Evolutionary conservation across 2,113 vertebrate genomes (phyloP).

Genomic region (Anarhynchus alexandrinus): DNA sequence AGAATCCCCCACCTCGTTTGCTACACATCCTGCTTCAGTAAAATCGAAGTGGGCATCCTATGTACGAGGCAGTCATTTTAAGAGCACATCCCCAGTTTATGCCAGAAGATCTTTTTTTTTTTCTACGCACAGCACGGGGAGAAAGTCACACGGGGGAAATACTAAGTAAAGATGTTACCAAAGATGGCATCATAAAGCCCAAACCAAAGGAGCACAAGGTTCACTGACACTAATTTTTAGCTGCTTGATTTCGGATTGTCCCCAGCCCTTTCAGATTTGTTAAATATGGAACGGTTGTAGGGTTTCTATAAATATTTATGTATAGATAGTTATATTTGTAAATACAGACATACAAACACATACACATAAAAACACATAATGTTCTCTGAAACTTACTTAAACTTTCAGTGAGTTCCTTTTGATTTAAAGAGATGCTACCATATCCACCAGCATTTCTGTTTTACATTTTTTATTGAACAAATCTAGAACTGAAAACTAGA

Average conservation of each 20-base stretch:
- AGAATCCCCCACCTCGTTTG: rapidly evolving
- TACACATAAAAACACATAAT: background rate
- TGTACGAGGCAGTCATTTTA: background rate
- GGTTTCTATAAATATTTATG: background rate
- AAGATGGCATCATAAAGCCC: background rate
- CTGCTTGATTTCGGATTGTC: background rate
- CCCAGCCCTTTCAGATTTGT: background rate
- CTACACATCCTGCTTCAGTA: background rate
- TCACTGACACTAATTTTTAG: background rate
- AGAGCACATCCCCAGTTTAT: background rate
- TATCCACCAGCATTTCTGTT: conserved; percentile 34
- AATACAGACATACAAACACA: background rate
- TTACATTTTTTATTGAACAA: conserved; percentile 69
- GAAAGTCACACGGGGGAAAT: background rate
- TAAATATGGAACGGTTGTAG: background rate
- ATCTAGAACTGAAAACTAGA: conserved; percentile 61
- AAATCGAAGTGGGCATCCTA: background rate
- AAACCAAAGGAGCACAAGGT: background rate
- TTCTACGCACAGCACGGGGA: background rate
- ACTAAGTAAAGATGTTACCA: background rate
- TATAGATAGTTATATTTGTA: background rate
- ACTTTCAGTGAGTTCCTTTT: conserved; percentile 44
- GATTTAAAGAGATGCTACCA: conserved; percentile 49
- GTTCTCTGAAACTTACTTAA: conserved; percentile 38
- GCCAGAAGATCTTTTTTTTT: background rate